A percentile compares a stretch with the other conserved stretches of the same genome.
Evolutionary conservation across 1,140 invertebrate species (phyloP).

Genomic region (Physella acuta): DNA sequence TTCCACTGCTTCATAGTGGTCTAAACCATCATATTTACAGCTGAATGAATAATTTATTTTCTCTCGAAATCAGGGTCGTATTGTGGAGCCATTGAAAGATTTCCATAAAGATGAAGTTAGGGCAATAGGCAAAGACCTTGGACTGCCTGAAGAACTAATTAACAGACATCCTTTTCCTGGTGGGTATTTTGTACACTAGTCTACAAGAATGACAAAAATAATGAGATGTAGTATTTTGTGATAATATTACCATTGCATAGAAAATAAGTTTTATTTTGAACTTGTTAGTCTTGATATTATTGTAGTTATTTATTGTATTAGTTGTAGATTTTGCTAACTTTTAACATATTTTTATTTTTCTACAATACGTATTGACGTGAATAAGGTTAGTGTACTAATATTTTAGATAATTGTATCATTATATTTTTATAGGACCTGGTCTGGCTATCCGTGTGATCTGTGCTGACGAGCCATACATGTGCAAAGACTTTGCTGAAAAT

Average conservation of each 20-base stretch:
- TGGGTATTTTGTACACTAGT: conserved; percentile 11
- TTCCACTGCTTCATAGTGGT: not conserved
- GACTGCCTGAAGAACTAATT: conserved; percentile 82
- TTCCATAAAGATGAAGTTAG: conserved; percentile 99
- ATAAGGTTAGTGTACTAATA: too few relatives aligned
- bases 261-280: too few relatives aligned
- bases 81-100: conserved; percentile 97
- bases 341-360: too few relatives aligned
- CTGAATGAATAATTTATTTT: not conserved
- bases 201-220: too few relatives aligned
- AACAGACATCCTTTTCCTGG: conserved; percentile 97
- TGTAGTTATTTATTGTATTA: too few relatives aligned
- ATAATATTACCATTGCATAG: too few relatives aligned
- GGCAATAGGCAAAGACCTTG: conserved; percentile 79
- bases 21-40: not conserved
- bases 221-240: too few relatives aligned
- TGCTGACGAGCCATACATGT: conserved; percentile 93
- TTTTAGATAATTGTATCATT: too few relatives aligned
- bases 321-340: too few relatives aligned
- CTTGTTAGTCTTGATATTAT: too few relatives aligned
- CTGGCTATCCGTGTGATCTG: conserved; percentile 94
- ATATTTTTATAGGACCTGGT: conserved; percentile 68
- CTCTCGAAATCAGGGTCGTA: conserved; percentile 69
- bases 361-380: too few relatives aligned
- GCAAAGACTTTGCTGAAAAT: conserved; percentile 93